Conservation (phyloP, 1,140 invertebrate genomes). For the Heterodera carotae region DNA sequence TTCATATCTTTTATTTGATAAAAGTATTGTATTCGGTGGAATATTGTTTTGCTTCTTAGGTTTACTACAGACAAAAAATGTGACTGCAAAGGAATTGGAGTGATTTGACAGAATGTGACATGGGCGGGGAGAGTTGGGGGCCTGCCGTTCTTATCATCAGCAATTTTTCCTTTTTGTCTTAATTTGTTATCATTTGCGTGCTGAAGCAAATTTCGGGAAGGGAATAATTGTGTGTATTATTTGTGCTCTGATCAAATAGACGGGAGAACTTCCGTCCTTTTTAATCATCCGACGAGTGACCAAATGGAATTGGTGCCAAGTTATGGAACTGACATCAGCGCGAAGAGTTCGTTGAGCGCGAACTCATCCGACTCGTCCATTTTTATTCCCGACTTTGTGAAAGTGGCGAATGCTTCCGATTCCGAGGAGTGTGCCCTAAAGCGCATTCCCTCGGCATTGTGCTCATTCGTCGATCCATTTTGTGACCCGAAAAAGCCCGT, state of each 20-base stretch:
- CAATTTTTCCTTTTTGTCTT: background rate
- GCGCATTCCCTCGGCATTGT: constrained; percentile 3
- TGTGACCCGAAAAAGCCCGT: constrained; percentile 78
- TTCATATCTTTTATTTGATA: background rate
- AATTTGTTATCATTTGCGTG: background rate
- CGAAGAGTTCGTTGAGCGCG: background rate
- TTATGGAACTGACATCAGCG: background rate
- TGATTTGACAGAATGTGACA: background rate
- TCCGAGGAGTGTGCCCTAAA: background rate
- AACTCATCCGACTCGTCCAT: background rate
- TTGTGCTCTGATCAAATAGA: no score
- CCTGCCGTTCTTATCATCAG: background rate
- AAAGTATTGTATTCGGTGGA: background rate
- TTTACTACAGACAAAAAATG: background rate
- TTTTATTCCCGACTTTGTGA: background rate
- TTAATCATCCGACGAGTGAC: no score
- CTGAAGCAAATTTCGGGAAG: no score
- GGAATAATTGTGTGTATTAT: no score
- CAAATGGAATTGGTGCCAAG: background rate
- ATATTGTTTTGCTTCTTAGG: constrained; percentile 1
- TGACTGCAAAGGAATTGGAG: background rate
- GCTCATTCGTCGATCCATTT: constrained; percentile 71
- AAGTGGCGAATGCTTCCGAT: background rate
- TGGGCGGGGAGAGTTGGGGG: background rate
- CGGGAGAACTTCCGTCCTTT: no score